These are phyloP conservation scores for Craniophora ligustri DNA, from an alignment of 2,888 invertebrate genomes.

Conservation along the genomic window DNA sequence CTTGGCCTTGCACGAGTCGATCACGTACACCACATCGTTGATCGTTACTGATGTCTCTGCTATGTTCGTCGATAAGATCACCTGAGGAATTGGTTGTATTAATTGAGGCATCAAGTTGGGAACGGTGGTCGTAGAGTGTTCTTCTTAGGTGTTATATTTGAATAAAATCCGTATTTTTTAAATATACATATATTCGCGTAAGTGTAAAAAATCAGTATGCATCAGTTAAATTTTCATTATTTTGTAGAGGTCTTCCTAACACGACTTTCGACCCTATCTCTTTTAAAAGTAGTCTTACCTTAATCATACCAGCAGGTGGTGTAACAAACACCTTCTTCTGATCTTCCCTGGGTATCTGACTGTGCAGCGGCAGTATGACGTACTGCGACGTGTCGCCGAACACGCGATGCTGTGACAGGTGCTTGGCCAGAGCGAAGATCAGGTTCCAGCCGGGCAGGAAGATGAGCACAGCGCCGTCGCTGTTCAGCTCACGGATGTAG, in stretches of 20 bases:
- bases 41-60: constrained; percentile 99
- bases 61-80: constrained; percentile 99
- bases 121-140: too few relatives aligned
- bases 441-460: constrained; percentile 99
- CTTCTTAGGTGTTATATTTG: too few relatives aligned
- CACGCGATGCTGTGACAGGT: constrained; percentile 90
- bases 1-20: constrained; percentile 99
- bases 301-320: constrained; percentile 94
- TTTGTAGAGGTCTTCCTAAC: too few relatives aligned
- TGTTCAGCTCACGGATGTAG: constrained; percentile 89
- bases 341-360: constrained; percentile 98
- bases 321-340: constrained; percentile 97
- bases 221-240: too few relatives aligned
- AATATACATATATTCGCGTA: too few relatives aligned
- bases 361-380: constrained; percentile 97
- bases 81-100: constrained; percentile 88
- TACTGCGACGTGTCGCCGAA: constrained; percentile 91
- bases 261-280: too few relatives aligned
- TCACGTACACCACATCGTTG: constrained; percentile 99
- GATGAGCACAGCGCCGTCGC: constrained; percentile 96
- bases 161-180: too few relatives aligned
- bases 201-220: too few relatives aligned
- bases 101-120: too few relatives aligned
- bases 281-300: constrained; percentile 88
- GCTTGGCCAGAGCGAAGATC: constrained; percentile 97